Base-by-base conservation (phyloP, 2,113 vertebrate genomes). In the Mesitornis unicolor region DNA sequence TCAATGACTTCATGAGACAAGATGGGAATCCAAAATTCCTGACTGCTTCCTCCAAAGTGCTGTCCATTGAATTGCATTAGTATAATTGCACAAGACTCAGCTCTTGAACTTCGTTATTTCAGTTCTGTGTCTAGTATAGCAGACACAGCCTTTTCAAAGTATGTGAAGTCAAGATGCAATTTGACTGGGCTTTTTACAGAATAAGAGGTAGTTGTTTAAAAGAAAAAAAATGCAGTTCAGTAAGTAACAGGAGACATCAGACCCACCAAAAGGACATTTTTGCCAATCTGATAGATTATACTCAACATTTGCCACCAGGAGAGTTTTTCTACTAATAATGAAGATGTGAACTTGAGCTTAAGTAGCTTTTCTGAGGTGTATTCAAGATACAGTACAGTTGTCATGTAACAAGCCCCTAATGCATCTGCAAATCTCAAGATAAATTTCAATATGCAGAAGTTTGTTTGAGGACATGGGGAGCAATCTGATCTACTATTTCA, bases 401-500 rank as follows among this genome's bases (percentile, higher is more conserved):
- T 90, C 31, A 40, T 45, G 36, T 67, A 67, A 43, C 21, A 75
- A 94, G 19, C 4, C 47, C 40, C 69, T 75, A 93, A 60, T 22
- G 76, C 64, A 60, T 65, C 77, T 95, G 84, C n/a, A 98, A 97
- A 96, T 82, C 43, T 75, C 76, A 94, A 96, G 82, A 95, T 93
- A 93, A 94, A 97, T 97, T 95, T 97, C 73, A 95, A 60, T 22
- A 61, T 26, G 50, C 47, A 85, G 50, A 11, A 19, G 60, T 97
- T 97, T 95, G 53, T 97, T 96, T 97, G 89, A 97, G 83, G 51
- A 92, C 4, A 11, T n/a, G 85, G 31, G 67, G 43, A 96, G 97
- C 96, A 96, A 97, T 96, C 53, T 95, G 95, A 97, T 97, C 68
- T 84, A 56, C 63, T 74, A 67, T 97, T 98, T 96, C 76, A 97